Conservation (phyloP, 2,113 vertebrate species). For the Desmodus rotundus region DNA sequence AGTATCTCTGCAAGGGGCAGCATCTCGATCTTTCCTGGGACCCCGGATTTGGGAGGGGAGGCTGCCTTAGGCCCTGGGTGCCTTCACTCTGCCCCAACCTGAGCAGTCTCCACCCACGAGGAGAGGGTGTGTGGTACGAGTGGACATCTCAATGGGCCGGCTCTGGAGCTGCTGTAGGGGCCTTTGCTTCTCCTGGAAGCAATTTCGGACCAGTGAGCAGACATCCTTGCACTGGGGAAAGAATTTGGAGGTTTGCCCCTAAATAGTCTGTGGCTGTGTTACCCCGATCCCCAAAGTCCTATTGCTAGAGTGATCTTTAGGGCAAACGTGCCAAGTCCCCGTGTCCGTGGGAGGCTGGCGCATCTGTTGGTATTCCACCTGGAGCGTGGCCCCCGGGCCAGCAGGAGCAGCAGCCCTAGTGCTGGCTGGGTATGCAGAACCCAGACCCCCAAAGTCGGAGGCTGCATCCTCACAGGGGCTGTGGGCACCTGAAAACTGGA, state of each 20-base stretch:
- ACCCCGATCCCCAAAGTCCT: background rate
- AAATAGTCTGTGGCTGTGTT: too few relatives aligned
- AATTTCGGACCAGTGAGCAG: background rate
- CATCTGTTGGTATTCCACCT: accelerated
- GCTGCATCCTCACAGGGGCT: accelerated
- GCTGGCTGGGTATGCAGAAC: background rate
- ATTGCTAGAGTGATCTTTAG: background rate
- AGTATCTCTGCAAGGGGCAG: background rate
- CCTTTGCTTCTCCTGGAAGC: background rate
- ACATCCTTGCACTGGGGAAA: background rate
- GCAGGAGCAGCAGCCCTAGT: background rate
- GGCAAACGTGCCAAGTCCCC: accelerated
- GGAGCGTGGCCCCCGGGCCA: accelerated
- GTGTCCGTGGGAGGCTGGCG: accelerated
- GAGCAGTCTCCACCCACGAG: background rate
- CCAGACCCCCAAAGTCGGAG: accelerated
- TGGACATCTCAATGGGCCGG: accelerated
- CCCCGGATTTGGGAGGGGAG: accelerated
- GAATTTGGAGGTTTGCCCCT: background rate
- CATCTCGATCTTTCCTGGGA: background rate
- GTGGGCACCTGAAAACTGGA: background rate
- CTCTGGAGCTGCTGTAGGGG: background rate
- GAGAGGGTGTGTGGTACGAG: accelerated
- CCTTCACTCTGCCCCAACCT: background rate
- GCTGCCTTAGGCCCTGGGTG: background rate